A percentile compares a stretch with the other conserved stretches of the same genome.
These are phyloP conservation scores for Onychomys torridus DNA, from an alignment of 2,797 vertebrate species.

Conservation along the genomic window DNA sequence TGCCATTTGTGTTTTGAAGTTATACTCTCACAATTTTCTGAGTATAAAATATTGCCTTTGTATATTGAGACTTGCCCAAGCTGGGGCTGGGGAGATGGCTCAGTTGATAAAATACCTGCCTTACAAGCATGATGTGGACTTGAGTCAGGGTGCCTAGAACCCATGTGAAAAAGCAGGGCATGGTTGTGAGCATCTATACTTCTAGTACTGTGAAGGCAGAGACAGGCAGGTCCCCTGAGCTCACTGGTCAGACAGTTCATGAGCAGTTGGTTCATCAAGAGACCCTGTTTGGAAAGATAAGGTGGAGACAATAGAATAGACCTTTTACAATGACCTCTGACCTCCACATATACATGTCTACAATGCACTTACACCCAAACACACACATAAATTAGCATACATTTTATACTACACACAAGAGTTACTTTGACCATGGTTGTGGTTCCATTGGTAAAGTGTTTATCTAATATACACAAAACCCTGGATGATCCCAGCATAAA, in stretches of 20 bases:
- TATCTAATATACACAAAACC: not conserved
- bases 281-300: not conserved
- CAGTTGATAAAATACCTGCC: too few species aligned
- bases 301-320: not conserved
- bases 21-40: not conserved
- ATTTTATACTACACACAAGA: not conserved
- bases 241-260: not conserved
- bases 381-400: not conserved
- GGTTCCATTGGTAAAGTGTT: not conserved
- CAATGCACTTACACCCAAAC: too few species aligned
- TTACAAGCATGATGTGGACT: not conserved
- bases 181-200: not conserved
- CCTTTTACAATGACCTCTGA: not conserved
- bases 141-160: not conserved
- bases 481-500: not conserved
- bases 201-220: not conserved
- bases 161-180: not conserved
- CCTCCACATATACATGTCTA: not conserved
- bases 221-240: not conserved
- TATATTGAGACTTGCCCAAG: not conserved
- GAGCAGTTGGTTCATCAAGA: not conserved
- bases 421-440: not conserved
- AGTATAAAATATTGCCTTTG: conserved; percentile 33
- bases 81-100: not conserved
- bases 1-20: not conserved